Percentiles rank a stretch among this genome's conserved stretches.
These are phyloP conservation scores for Pandemis cinnamomeana DNA, from an alignment of 2,888 invertebrate species.

Conservation along the genomic window DNA sequence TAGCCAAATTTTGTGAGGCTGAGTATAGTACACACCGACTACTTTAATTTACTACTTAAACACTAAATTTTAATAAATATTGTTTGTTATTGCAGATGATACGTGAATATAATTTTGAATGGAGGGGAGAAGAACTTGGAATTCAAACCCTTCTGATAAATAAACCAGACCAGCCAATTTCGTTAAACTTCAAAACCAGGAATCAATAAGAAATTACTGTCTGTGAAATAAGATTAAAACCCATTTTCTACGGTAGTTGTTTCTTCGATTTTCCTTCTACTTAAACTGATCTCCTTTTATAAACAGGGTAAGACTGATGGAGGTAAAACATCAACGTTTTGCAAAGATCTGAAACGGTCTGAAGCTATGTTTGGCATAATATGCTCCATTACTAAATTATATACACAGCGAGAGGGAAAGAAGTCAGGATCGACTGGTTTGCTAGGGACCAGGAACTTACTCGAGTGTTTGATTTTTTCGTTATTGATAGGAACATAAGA, in stretches of 20 bases:
- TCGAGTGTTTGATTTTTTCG: conserved; percentile 11
- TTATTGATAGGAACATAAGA: conserved; percentile 9
- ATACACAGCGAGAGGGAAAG: conserved; percentile 19
- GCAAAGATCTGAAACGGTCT: conserved; percentile 21
- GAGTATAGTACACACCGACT: too few species aligned
- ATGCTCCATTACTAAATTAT: conserved; percentile 29
- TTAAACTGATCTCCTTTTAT: conserved; percentile 1
- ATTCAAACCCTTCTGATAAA: conserved; percentile 90
- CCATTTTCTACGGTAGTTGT: neutral
- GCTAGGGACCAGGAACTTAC: conserved; percentile 29
- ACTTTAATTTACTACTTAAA: too few species aligned
- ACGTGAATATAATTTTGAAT: conserved; percentile 86
- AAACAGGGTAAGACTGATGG: conserved; percentile 25
- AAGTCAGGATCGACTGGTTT: conserved; percentile 4
- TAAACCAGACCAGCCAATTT: conserved; percentile 89
- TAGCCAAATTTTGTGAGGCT: too few species aligned
- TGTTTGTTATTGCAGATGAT: conserved; percentile 82
- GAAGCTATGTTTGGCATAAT: conserved; percentile 31
- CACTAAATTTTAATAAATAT: neutral
- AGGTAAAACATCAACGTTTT: conserved; percentile 21
- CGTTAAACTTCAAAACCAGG: conserved; percentile 59
- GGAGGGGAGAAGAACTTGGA: conserved; percentile 87
- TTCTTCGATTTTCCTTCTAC: conserved; percentile 1
- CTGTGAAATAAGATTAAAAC: neutral
- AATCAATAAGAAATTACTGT: neutral